phyloP scores from a whole-genome alignment of 37 sponge, comb jelly and placozoan genomes.

The Hormiphora californensis region DNA sequence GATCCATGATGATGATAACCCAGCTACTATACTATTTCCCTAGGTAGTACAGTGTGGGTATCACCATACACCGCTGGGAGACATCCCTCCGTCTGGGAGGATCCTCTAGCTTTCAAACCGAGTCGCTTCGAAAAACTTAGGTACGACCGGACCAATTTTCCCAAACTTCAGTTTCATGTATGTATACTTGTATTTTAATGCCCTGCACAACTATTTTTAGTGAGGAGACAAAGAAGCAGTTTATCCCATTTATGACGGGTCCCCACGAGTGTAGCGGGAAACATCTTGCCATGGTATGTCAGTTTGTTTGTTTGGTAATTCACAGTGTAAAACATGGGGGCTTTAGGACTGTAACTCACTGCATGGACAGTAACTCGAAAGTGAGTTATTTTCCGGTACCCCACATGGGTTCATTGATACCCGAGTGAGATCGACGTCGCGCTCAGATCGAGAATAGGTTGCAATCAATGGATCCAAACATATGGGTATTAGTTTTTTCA shows the following conservation, averaged over 20 bases:
- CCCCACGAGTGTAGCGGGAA: conserved; percentile 49
- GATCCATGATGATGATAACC: no score
- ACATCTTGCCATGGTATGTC: conserved; percentile 12
- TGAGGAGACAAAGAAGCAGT: neutral
- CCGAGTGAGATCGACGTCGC: no score
- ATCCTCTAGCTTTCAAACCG: neutral
- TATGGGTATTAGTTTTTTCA: no score
- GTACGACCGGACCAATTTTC: no score
- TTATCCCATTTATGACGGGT: conserved; percentile 35
- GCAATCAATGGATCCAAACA: no score
- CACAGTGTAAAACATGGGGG: neutral
- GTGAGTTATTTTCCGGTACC: neutral
- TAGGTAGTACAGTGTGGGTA: conserved; percentile 33
- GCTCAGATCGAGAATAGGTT: no score
- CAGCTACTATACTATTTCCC: no score
- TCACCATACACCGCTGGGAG: conserved; percentile 46
- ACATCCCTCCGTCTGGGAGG: neutral
- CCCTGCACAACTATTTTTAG: neutral
- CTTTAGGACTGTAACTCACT: neutral
- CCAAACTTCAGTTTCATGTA: neutral
- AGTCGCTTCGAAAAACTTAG: neutral
- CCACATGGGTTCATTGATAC: no score
- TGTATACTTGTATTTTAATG: neutral
- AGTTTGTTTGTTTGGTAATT: neutral
- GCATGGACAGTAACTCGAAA: neutral